Conservation (phyloP, 2,113 vertebrate genomes). For the Odontesthes bonariensis region DNA sequence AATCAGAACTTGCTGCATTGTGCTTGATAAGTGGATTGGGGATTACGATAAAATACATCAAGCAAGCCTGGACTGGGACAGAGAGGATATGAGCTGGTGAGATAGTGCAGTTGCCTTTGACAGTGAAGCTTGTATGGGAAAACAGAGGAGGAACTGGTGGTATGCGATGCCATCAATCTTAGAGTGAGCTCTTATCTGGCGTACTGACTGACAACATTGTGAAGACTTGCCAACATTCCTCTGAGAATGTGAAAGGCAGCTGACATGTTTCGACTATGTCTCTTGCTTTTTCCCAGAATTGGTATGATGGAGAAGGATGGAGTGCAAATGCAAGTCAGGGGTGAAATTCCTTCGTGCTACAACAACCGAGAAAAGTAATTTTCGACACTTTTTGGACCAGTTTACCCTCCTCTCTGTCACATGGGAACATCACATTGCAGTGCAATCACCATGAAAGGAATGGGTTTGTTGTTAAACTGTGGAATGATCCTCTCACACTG, state of each 20-base stretch:
- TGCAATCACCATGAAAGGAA: conserved; percentile 37
- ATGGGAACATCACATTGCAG: conserved; percentile 32
- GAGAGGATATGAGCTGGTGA: conserved; percentile 67
- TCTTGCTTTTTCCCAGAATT: conserved; percentile 58
- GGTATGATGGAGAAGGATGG: conserved; percentile 58
- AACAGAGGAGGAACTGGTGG: conserved; percentile 70
- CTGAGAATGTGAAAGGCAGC: conserved; percentile 69
- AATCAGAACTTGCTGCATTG: conserved; percentile 7
- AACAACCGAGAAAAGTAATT: conserved; percentile 47
- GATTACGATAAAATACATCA: conserved; percentile 47
- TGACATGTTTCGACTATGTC: conserved; percentile 74
- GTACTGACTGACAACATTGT: conserved; percentile 69
- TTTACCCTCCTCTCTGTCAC: conserved; percentile 29
- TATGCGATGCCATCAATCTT: conserved; percentile 76
- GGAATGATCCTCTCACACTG: conserved; percentile 38
- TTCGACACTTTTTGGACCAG: conserved; percentile 29
- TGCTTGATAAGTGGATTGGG: conserved; percentile 37
- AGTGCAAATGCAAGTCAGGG: conserved; percentile 55
- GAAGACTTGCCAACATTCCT: conserved; percentile 79
- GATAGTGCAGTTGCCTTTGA: conserved; percentile 61
- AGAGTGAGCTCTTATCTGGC: conserved; percentile 71
- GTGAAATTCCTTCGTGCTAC: conserved; percentile 65
- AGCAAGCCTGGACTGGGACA: conserved; percentile 61
- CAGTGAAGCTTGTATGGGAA: conserved; percentile 64
- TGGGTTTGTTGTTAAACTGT: conserved; percentile 51